Base-by-base conservation (phyloP, 2,888 invertebrate genomes). In the Azorinus chamasolen region DNA sequence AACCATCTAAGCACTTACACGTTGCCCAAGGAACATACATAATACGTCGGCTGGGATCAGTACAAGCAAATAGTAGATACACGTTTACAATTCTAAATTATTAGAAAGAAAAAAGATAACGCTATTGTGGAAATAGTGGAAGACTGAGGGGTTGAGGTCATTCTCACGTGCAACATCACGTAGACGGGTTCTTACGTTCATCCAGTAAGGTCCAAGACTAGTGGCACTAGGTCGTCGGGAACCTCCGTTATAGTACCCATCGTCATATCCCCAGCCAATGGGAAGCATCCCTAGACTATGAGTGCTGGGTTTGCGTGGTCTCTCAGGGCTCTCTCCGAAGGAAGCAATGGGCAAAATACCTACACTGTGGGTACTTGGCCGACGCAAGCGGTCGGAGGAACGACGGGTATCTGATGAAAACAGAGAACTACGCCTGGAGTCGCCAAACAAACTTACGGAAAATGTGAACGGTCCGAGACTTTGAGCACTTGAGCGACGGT, bases 381-480 rank as follows among this genome's bases (percentile, higher is more conserved):
- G 79, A 20, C 87, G 81, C 66, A 83, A 71, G 63, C 83, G 77
- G 37, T 79, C 81, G 22, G 82, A 80, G n/a, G 83, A 83, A 32
- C 79, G 63, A 45, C 82, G 69, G 20, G 76, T 55, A 63, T 75
- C 68, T 18, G 70, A 61, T 24, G 77, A 74, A 64, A 69, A 75
- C 62, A 75, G 41, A 12, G 83, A 83, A 55, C 81, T 73, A 37
- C 83, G 74, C 50, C 85, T 55, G n/a, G 83, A 82, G 61, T 83
- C 82, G 45, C 79, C 83, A 78, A 85, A 85, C 82, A 82, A 83
- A 89, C 90, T 88, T 85, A 90, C 91, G 53, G 91, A 89, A 55
- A 88, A 83, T 43, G 85, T 86, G 64, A 90, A 88, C 14, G 90
- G 89, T 53, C 92, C 92, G 63, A 92, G 87, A 79, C 92, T 92